Base-by-base conservation (phyloP, 2,113 vertebrate genomes). In the Leiothrix lutea region DNA sequence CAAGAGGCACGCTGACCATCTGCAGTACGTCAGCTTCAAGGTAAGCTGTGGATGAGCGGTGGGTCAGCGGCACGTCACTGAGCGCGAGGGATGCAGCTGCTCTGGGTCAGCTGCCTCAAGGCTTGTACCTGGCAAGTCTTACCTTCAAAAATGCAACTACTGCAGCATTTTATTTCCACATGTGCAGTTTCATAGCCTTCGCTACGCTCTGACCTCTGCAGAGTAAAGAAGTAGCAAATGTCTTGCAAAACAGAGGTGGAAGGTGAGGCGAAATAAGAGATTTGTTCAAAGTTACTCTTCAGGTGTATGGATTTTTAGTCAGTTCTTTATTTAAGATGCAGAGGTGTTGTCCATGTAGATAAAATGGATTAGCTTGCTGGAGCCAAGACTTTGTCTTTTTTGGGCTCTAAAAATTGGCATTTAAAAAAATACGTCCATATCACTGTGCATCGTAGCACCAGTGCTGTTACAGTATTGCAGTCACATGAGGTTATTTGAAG, bases 11-110 rank as follows among this genome's bases (percentile, higher is more conserved):
- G 98, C 98, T 33, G 97, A 98, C 56, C 98, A 99, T 95, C 98
- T 99, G 92, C 98, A 99, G 80, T 98, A 99, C 20, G 98, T 99
- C 92, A 99, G 98, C 95, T 99, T 99, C 97, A 99, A 99, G 98
- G 98, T 99, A 97, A 91, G 73, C 66, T 67, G 40, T 11, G 64
- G 67, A 58, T 53, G 53, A 86, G 22, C 11, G 1, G 19, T 7
- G 38, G 24, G 56, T 69, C 48, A 31, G 12, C 26, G 48, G 24
- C 28, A 20, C 4, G 1, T 62, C 44, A 22, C 67, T 57, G 11
- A 14, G 70, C 6, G 0, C 19, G 5, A 22, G 14, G 24, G 8
- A 1, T 36, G 71, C 67, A 53, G 82, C 71, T 88, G 61, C 33
- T 82, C 58, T 53, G 1, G 6, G 57, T 50, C 2, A 3, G 8